These are phyloP conservation scores for Ditula angustiorana DNA, from an alignment of 2,888 invertebrate genomes.

Conservation along the genomic window DNA sequence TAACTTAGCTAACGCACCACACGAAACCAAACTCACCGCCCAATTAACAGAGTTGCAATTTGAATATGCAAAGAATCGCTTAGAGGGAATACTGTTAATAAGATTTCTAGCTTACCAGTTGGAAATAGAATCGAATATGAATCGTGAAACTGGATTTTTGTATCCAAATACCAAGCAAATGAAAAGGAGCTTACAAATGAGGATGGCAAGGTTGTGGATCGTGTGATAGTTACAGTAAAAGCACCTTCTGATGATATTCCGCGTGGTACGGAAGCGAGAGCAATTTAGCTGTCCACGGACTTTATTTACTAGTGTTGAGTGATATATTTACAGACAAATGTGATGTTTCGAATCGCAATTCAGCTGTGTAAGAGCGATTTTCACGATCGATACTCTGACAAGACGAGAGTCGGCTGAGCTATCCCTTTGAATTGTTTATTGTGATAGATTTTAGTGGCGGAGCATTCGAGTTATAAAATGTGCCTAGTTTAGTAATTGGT, in stretches of 20 bases:
- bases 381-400: constrained; percentile 48
- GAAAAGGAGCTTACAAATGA: constrained; percentile 49
- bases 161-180: constrained; percentile 35
- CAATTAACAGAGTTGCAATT: constrained; percentile 48
- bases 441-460: constrained; percentile 15
- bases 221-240: constrained; percentile 32
- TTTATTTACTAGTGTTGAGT: constrained; percentile 70
- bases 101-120: constrained; percentile 60
- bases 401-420: constrained; percentile 32
- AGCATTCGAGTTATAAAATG: constrained; percentile 5
- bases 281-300: constrained; percentile 72
- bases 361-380: constrained; percentile 54
- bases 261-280: constrained; percentile 66
- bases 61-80: constrained; percentile 12
- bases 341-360: constrained; percentile 61
- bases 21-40: constrained; percentile 46
- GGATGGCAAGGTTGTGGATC: constrained; percentile 38
- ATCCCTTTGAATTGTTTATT: constrained; percentile 40
- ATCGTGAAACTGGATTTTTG: constrained; percentile 51
- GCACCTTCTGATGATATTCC: constrained; percentile 54
- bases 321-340: constrained; percentile 74
- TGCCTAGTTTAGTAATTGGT: constrained; percentile 8
- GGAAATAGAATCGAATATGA: constrained; percentile 64
- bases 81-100: constrained; percentile 47
- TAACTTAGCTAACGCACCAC: constrained; percentile 25